Conservation (phyloP, 2,888 invertebrate genomes). For the Meghimatium bilineatum region DNA sequence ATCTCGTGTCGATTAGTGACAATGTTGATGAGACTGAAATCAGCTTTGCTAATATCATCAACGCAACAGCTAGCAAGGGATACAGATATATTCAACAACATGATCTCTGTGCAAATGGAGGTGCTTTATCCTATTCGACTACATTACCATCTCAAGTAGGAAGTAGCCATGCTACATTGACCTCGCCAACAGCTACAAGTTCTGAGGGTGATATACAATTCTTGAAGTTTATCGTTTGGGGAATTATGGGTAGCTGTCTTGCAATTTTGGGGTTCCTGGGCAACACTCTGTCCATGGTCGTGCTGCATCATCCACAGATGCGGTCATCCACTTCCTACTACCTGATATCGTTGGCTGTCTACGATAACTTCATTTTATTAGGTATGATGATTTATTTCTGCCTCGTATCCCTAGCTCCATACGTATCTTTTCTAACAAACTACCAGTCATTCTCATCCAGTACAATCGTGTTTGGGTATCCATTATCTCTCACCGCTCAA, state of each 20-base stretch:
- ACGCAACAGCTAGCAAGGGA: not conserved
- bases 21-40: not conserved
- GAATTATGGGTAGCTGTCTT: constrained; percentile 92
- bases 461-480: constrained; percentile 85
- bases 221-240: constrained; percentile 84
- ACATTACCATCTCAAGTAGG: not conserved
- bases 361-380: constrained; percentile 92
- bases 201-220: not conserved
- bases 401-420: constrained; percentile 64
- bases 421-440: constrained; percentile 85
- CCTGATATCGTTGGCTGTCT: constrained; percentile 93
- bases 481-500: constrained; percentile 90
- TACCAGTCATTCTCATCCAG: constrained; percentile 88
- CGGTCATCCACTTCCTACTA: constrained; percentile 96
- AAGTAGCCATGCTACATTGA: not conserved
- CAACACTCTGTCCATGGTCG: constrained; percentile 74
- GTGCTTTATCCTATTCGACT: not conserved
- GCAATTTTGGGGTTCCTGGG: constrained; percentile 83
- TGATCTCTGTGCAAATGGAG: not conserved
- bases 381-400: constrained; percentile 74
- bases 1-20: not conserved
- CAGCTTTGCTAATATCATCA: not conserved
- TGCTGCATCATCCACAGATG: constrained; percentile 85
- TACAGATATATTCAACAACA: not conserved
- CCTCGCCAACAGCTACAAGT: not conserved